Percentiles rank a stretch among this genome's conserved stretches.
phyloP scores from a whole-genome alignment of 2,888 invertebrate genomes.

The Imbricaverruca yamaguchii region DNA sequence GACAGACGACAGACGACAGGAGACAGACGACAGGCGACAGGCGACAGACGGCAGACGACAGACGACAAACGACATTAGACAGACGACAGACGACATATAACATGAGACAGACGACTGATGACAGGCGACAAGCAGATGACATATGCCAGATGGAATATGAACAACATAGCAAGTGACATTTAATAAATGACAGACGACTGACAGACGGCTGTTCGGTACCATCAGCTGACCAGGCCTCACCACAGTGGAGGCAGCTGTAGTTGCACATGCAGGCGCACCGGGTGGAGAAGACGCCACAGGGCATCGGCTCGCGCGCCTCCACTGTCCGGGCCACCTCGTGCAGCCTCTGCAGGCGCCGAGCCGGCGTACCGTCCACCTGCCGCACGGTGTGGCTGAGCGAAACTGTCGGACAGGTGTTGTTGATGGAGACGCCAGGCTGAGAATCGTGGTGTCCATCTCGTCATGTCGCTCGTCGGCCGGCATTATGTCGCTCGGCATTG shows the following conservation, averaged over 20 bases:
- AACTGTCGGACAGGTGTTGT: conserved; percentile 87
- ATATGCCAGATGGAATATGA: too few relatives aligned
- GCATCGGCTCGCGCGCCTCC: conserved; percentile 45
- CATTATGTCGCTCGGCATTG: conserved; percentile 63
- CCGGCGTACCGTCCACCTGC: conserved; percentile 65
- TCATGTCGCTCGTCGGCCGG: conserved; percentile 52
- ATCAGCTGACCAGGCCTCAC: conserved; percentile 55
- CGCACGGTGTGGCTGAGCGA: conserved; percentile 61
- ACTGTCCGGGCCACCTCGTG: conserved; percentile 34
- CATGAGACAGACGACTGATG: too few relatives aligned
- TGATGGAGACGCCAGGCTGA: conserved; percentile 78
- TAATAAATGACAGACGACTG: too few relatives aligned
- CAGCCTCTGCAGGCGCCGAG: conserved; percentile 55
- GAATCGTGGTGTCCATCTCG: conserved; percentile 79
- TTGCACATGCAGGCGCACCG: conserved; percentile 98
- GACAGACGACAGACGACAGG: too few relatives aligned
- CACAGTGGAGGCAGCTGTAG: conserved; percentile 81
- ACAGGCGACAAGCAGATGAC: too few relatives aligned
- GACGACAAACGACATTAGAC: too few relatives aligned
- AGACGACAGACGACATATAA: too few relatives aligned
- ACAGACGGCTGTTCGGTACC: too few relatives aligned
- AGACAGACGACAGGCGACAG: too few relatives aligned
- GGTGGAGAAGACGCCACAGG: conserved; percentile 93
- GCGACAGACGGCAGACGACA: too few relatives aligned
- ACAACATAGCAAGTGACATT: too few relatives aligned